Evolutionary conservation across 2,113 vertebrate genomes (phyloP).

Genomic region (Atractosteus spatula): DNA sequence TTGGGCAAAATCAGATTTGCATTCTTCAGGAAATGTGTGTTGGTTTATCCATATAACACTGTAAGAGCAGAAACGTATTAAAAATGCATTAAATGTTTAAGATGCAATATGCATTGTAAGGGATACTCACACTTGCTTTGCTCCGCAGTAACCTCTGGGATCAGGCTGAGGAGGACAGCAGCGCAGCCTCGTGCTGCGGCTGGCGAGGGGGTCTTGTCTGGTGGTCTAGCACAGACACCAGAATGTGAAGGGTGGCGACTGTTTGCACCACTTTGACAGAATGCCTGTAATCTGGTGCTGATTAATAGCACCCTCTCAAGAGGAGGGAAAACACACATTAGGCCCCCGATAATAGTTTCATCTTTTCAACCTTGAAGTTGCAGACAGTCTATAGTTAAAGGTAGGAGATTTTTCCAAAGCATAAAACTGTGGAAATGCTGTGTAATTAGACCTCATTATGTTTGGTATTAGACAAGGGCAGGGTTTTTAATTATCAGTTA

Average conservation of each 20-base stretch:
- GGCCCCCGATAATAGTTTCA: background rate
- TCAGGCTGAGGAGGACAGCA: too few species aligned
- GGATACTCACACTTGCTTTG: too few species aligned
- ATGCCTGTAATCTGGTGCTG: background rate
- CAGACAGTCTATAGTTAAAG: background rate
- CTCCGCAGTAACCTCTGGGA: too few species aligned
- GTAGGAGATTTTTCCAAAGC: background rate
- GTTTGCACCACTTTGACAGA: background rate
- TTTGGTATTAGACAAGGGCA: background rate
- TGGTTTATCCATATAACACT: too few species aligned
- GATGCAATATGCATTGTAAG: too few species aligned
- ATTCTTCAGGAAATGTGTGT: too few species aligned
- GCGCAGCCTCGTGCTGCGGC: too few species aligned
- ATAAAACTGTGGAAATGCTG: background rate
- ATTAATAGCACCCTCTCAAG: background rate
- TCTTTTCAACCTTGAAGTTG: background rate
- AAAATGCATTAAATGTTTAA: too few species aligned
- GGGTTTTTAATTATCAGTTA: background rate
- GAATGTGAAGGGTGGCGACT: background rate
- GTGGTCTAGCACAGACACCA: too few species aligned
- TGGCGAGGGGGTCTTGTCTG: too few species aligned
- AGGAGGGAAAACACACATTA: slow-evolving; percentile 3
- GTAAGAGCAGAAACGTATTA: too few species aligned
- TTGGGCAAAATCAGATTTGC: too few species aligned
- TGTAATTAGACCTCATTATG: slow-evolving; percentile 8